These are phyloP conservation scores for Epinephelus coioides DNA, from an alignment of 2,797 vertebrate genomes.

Conservation along the genomic window DNA sequence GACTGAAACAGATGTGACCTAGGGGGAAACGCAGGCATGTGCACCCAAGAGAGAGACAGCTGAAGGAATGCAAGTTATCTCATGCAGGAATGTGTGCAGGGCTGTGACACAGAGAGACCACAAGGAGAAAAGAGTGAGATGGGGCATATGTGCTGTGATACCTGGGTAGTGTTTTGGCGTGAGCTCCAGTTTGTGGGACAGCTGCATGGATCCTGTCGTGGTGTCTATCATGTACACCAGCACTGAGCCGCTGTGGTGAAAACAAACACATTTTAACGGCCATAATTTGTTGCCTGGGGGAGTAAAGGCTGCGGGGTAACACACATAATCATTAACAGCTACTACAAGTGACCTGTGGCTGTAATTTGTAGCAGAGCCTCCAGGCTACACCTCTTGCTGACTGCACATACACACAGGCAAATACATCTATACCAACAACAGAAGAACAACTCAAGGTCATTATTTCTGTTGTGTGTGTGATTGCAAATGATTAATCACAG, in stretches of 20 bases:
- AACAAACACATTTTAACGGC: slow-evolving; percentile 19
- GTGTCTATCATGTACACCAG: slow-evolving; percentile 97
- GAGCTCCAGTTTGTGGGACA: slow-evolving; percentile 97
- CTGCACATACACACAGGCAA: not conserved
- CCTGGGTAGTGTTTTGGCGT: slow-evolving; percentile 97
- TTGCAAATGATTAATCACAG: not conserved
- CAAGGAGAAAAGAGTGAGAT: not conserved
- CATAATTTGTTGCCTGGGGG: not conserved
- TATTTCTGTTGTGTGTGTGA: not conserved
- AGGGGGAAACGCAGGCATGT: slow-evolving; percentile 12
- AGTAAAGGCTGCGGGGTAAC: not conserved
- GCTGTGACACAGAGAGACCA: not conserved
- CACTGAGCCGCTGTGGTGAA: slow-evolving; percentile 91
- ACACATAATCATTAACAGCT: not conserved
- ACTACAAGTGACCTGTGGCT: not conserved
- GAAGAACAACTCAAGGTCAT: not conserved
- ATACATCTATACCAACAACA: not conserved
- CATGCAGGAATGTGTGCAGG: slow-evolving; percentile 18
- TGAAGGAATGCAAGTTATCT: slow-evolving; percentile 44
- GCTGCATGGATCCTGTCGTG: slow-evolving; percentile 95
- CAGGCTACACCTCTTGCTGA: not conserved
- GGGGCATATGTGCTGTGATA: slow-evolving; percentile 22
- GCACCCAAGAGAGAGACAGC: slow-evolving; percentile 17
- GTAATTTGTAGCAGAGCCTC: not conserved
- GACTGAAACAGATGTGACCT: slow-evolving; percentile 36